Base-by-base conservation (phyloP, 2,888 invertebrate species). In the Drosophila sordidapex region DNA sequence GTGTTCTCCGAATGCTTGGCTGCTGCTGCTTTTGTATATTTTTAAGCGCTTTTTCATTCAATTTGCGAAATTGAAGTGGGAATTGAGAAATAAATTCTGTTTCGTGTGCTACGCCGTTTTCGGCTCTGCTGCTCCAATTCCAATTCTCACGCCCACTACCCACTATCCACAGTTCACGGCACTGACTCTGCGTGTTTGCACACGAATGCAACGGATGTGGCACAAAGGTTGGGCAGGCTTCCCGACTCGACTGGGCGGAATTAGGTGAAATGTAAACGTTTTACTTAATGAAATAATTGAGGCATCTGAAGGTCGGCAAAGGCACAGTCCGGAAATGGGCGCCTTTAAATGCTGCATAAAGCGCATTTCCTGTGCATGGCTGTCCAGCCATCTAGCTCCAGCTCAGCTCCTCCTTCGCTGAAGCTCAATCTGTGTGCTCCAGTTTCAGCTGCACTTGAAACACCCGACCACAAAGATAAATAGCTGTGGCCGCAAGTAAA, bases 31-130 rank as follows among this genome's bases (percentile, higher is more conserved):
- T 89, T 90, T 91, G 89, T 91, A 87, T 87, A 90, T 90, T 91
- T 90, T 90, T 85, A 84, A 89, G 82, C 89, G 88, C 85, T 90
- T 91, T 91, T 91, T 91, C 90, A 92, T 92, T 91, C 91, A 91
- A 91, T 91, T 91, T 92, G 83, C 90, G 76, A 91, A 91, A 92
- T 92, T 91, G 89, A 91, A 91, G 90, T 91, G 92, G 92, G 91
- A 92, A 92, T 92, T 92, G 90, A 91, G 90, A 91, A 89, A 91
- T 90, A 90, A 91, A 91, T 90, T 91, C 85, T 88, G 85, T 87
- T 86, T 81, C 79, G 72, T 80, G 83, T 82, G 81, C 80, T 80
- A 80, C 69, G 79, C 33, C 63, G 70, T 74, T 76, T 79, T 79
- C 67, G 74, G 52, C 67, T 70, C 68, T 70, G 63, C 43, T 53